Percentiles rank a stretch among this genome's conserved stretches.
phyloP scores from a whole-genome alignment of 53 echinoderm and acorn worm species.

The Antedon mediterranea region DNA sequence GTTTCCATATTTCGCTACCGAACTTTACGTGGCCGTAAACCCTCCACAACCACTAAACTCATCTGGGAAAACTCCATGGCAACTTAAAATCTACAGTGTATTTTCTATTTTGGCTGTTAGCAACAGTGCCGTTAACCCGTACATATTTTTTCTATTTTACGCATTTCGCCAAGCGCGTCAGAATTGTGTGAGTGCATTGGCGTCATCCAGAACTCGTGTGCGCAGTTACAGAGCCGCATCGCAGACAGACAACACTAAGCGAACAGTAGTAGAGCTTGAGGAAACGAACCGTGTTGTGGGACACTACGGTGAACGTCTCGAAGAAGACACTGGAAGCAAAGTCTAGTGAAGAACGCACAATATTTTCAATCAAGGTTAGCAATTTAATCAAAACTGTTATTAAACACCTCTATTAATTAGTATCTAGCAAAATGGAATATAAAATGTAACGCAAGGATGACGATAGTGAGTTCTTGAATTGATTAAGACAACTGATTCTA shows the following conservation, averaged over 20 bases:
- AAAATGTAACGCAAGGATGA: neutral
- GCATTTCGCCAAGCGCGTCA: conserved; percentile 2
- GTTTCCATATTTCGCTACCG: conserved; percentile 46
- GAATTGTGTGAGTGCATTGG: neutral
- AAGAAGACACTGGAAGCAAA: neutral
- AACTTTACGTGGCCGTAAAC: conserved; percentile 18
- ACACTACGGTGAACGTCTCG: neutral
- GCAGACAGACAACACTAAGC: neutral
- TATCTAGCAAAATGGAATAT: neutral
- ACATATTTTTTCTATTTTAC: conserved; percentile 84
- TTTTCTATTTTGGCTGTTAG: conserved; percentile 75
- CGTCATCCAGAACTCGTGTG: neutral
- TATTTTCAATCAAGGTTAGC: neutral
- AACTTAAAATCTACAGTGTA: conserved; percentile 40
- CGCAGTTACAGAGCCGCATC: neutral
- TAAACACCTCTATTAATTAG: neutral
- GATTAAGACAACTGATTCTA: neutral
- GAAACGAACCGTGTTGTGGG: neutral
- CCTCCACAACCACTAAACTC: neutral
- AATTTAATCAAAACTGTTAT: neutral
- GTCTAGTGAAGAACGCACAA: neutral
- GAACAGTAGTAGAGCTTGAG: neutral
- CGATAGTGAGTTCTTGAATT: neutral
- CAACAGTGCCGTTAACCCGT: conserved; percentile 79
- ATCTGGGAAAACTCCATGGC: conserved; percentile 6